These are phyloP conservation scores for Deilephila porcellus DNA, from an alignment of 2,888 invertebrate genomes.

Conservation along the genomic window DNA sequence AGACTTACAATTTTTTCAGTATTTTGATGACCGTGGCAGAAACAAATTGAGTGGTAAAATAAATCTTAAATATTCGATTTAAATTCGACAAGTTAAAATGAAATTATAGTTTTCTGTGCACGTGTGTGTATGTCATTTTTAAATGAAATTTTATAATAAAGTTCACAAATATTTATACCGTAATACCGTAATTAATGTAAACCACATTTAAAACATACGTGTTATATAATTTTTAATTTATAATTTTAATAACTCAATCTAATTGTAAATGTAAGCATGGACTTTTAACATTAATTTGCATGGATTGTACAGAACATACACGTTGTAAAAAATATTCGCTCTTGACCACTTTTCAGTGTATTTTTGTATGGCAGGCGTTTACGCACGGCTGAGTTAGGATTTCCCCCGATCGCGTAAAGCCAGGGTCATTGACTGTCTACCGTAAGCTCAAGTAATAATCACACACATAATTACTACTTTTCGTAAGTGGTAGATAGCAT, in stretches of 20 bases:
- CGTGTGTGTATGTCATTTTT: too few species aligned
- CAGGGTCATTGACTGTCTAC: constrained; percentile 62
- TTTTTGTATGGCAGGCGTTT: constrained; percentile 49
- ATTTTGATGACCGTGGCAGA: too few species aligned
- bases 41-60: too few species aligned
- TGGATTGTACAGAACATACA: constrained; percentile 19
- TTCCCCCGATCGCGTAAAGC: constrained; percentile 55
- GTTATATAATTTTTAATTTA: not conserved
- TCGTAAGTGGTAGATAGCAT: constrained; percentile 24
- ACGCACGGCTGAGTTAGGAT: constrained; percentile 60
- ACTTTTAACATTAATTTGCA: not conserved
- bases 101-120: too few species aligned
- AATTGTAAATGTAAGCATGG: not conserved
- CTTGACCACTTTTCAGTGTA: constrained; percentile 44
- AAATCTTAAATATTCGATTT: too few species aligned
- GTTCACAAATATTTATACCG: too few species aligned
- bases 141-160: too few species aligned
- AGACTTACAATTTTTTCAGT: too few species aligned
- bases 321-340: constrained; percentile 32
- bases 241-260: not conserved
- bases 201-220: not conserved
- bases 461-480: constrained; percentile 37
- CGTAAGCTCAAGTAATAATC: constrained; percentile 44
- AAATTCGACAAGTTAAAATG: too few species aligned
- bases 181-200: too few species aligned